Base-by-base conservation (phyloP, 2,888 invertebrate species). In the Acleris cristana region DNA sequence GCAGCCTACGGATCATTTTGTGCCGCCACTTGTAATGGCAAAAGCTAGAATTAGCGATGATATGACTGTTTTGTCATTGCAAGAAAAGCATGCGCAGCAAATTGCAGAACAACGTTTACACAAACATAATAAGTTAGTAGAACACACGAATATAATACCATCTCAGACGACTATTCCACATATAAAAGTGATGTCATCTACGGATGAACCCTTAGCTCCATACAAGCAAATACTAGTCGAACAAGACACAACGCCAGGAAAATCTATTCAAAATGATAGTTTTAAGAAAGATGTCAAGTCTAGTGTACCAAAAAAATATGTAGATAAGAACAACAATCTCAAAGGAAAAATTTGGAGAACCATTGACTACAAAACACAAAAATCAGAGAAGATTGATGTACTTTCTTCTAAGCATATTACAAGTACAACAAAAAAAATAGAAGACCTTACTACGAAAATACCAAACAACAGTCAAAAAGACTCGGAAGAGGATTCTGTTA, bases 21-120 rank as follows among this genome's bases (percentile, higher is more conserved):
- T 93, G 30, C 93, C 93, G 5, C 93, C 93, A 4, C 73, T 93
- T 34, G 93, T 93, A 3, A 93, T 93, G 90, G 93, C 93, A 30
- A 93, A 92, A 73, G 88, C 93, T 59, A 93, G 88, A 81, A 82
- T 92, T 30, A 89, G 89, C 71, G 87, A 93, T 69, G 93, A 93
- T 64, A 92, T 93, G 93, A 92, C 86, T 34, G 91, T 92, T 55
- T 78, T 93, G 70, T 92, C 93, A 5, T 77, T 93, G 76, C 81
- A 92, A 84, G 89, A 91, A 85, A 88, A 93, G 82, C 85, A 90
- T 79, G 88, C 89, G 23, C 89, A 94, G 79, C 88, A 90, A 75
- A 70, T 89, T 45, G 86, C 88, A 65, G 88, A 88, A 75, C 82
- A 86, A 69, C 79, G 82, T 57, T 78, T 77, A 51, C 73, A 64